Conservation (phyloP, 2,113 vertebrate genomes). For the Meles meles region DNA sequence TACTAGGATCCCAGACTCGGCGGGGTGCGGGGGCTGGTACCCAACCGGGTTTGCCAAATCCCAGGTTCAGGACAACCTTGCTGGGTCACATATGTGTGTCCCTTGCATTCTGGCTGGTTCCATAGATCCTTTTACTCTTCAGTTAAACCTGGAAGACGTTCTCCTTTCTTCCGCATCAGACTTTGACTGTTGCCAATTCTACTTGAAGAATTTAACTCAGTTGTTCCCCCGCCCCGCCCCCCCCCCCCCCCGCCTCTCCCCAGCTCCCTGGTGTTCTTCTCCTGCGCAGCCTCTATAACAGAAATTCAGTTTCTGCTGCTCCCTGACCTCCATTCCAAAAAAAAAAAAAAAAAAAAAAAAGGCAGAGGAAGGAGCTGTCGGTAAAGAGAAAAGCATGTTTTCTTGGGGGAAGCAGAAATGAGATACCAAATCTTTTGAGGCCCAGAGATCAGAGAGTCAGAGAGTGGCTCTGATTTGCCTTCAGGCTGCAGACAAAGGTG, state of each 20-base stretch:
- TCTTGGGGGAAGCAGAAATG: neutral
- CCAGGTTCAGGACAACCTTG: neutral
- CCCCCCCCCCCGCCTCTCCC: too few relatives aligned
- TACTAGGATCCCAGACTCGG: neutral
- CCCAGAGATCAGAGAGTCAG: neutral
- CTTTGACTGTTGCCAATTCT: neutral
- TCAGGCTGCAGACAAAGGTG: neutral
- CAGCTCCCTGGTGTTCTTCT: fast-evolving
- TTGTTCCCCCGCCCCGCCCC: too few relatives aligned
- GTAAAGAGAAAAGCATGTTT: neutral
- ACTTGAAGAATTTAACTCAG: neutral
- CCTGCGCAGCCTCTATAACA: neutral
- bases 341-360: neutral
- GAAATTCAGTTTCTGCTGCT: neutral
- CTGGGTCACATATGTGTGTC: fast-evolving
- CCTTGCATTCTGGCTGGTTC: neutral
- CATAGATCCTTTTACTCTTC: neutral
- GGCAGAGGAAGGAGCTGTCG: neutral
- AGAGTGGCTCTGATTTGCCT: neutral
- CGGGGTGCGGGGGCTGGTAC: too few relatives aligned
- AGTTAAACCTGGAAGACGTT: neutral
- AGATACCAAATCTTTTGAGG: neutral
- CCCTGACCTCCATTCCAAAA: neutral
- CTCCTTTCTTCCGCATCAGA: neutral
- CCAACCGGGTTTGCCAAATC: neutral